Conservation (phyloP, 2,888 invertebrate genomes). For the Zygogramma bicolorata region DNA sequence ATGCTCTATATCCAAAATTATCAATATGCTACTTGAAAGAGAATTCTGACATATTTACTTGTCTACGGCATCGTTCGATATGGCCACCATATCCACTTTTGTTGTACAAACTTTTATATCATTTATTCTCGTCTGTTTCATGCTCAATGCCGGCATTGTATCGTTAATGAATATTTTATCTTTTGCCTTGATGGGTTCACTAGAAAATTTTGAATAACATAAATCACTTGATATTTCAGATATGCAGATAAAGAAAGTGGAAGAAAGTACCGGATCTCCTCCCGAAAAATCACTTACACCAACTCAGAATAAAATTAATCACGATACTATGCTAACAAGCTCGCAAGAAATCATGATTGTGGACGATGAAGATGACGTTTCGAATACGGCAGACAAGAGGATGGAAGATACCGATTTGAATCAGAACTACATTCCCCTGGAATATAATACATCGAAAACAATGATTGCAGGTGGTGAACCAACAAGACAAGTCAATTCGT, state of each 20-base stretch:
- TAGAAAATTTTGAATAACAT: neutral
- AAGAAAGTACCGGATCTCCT: neutral
- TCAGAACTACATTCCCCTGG: neutral
- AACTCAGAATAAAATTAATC: neutral
- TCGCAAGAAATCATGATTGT: neutral
- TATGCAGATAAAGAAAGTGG: neutral
- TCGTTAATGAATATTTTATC: too few relatives aligned
- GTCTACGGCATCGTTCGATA: too few relatives aligned
- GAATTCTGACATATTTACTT: too few relatives aligned
- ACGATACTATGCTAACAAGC: neutral
- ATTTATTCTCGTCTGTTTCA: too few relatives aligned
- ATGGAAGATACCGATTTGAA: neutral
- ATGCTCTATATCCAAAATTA: too few relatives aligned
- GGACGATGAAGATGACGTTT: neutral
- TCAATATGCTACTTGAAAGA: too few relatives aligned
- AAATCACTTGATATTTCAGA: neutral
- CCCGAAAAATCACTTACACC: neutral
- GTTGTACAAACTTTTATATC: too few relatives aligned
- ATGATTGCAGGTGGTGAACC: neutral
- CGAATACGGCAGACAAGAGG: neutral
- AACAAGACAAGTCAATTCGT: neutral
- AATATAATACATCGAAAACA: neutral
- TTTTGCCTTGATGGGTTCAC: too few relatives aligned
- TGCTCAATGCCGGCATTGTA: too few relatives aligned
- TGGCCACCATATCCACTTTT: too few relatives aligned